Evolutionary conservation across 2,888 invertebrate genomes (phyloP), one percentile per base, ranked within the genome.

Genomic region (Steinernema carpocapsae): DNA sequence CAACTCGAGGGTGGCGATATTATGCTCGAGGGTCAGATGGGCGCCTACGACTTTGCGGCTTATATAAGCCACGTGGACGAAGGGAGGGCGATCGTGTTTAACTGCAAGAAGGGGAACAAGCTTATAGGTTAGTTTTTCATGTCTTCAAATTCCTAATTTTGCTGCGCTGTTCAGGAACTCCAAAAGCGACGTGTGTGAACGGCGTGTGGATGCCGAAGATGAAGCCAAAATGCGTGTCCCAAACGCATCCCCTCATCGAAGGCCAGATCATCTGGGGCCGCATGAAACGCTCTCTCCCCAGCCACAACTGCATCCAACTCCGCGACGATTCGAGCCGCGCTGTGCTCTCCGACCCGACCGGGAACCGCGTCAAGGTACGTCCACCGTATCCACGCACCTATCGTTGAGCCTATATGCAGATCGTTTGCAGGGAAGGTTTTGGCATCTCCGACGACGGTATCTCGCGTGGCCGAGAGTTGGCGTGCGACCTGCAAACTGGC

Each of bases 401-500:
- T 12, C 43, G 43, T 32, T 73, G 64, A 70, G 32, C 71, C 70
- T 46, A 17, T 73, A 73, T 77, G 78, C 77, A 84, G 84, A 78
- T 84, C 46, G 80, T 82, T 84, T 84, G 85, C 78, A 82, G 84
- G 77, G 79, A 78, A 37, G 84, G 83, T 17, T 80, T 77, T 75
- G 82, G 81, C 72, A 76, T 81, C 74, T 77, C 79, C 59, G 92
- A 92, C 79, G 90, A 92, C 0, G 92, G 92, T 3, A 91, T 92
- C 0, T 74, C 72, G 45, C 32, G 76, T 59, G 93, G 94, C 0
- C 92, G 92, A 0, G 99, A 97, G 88, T 92, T 93, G 87, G 56
- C 22, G 26, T 56, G 56, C 56, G 56, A 56, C 56, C 6, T 26
- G 56, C 14, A 26, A 6, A 96, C 85, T 97, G 97, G 0, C 94